Percentiles rank a stretch among this genome's conserved stretches.
Conservation (phyloP, 1,140 invertebrate genomes). For the Eriosoma lanigerum region DNA sequence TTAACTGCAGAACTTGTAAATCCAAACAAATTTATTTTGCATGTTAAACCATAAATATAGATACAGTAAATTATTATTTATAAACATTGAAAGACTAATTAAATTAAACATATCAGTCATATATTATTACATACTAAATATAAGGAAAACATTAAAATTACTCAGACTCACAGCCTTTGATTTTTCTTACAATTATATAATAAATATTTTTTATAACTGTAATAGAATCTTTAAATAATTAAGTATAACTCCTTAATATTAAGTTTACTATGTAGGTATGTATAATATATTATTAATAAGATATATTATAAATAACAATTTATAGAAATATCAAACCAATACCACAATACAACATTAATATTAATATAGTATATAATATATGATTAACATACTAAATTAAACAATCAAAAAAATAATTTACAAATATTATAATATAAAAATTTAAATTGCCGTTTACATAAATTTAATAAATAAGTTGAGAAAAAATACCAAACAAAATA, state of each 20-base stretch:
- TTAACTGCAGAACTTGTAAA: neutral
- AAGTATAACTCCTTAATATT: neutral
- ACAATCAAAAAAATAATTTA: neutral
- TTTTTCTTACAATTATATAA: slow-evolving; percentile 30
- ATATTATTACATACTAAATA: slow-evolving; percentile 26
- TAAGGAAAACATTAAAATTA: slow-evolving; percentile 30
- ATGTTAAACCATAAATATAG: slow-evolving; percentile 13
- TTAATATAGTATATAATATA: no score
- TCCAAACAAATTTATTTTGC: slow-evolving; percentile 26
- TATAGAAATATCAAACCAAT: no score
- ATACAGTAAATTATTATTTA: slow-evolving; percentile 22
- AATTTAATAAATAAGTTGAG: neutral
- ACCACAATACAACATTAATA: neutral
- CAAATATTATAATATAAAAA: neutral
- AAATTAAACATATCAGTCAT: slow-evolving; percentile 37
- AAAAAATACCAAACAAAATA: no score
- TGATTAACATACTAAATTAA: neutral
- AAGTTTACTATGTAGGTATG: no score
- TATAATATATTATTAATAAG: slow-evolving; percentile 13
- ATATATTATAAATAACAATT: neutral
- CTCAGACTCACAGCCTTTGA: slow-evolving; percentile 36
- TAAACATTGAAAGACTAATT: neutral
- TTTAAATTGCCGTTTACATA: neutral
- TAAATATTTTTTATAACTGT: slow-evolving; percentile 22
- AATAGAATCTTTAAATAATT: slow-evolving; percentile 7